Conservation (phyloP, 2,797 vertebrate genomes). For the Enteromius anoplus region DNA sequence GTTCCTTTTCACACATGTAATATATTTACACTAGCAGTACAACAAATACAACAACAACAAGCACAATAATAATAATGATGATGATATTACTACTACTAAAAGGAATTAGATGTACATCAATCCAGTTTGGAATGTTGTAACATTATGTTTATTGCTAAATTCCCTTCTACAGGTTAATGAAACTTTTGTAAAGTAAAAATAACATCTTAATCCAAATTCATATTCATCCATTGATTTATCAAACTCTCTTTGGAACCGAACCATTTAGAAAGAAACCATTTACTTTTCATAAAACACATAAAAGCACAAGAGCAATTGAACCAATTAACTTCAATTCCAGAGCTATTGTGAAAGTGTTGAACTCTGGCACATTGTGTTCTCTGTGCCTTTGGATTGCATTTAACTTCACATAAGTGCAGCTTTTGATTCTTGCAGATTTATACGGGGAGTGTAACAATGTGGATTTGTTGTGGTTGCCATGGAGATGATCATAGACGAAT, state of each 20-base stretch:
- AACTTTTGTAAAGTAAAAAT: neutral
- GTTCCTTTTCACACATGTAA: neutral
- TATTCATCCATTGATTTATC: neutral
- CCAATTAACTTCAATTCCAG: neutral
- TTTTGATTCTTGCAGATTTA: slow-evolving; percentile 34
- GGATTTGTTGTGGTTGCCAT: slow-evolving; percentile 48
- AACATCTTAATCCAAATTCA: neutral
- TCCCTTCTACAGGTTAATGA: neutral
- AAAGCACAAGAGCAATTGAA: slow-evolving; percentile 11
- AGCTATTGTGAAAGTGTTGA: slow-evolving; percentile 2
- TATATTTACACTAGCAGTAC: neutral
- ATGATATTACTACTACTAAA: no score
- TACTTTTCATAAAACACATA: neutral
- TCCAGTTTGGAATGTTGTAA: neutral
- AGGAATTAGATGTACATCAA: no score
- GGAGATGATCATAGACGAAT: slow-evolving; percentile 43
- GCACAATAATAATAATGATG: neutral
- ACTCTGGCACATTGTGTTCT: neutral
- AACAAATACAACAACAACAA: neutral
- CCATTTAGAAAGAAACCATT: neutral
- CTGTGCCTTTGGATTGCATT: neutral
- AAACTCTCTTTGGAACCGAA: neutral
- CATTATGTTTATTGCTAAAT: neutral
- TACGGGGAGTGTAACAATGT: slow-evolving; percentile 28
- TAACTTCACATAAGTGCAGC: slow-evolving; percentile 34